Evolutionary conservation across 2,888 invertebrate species (phyloP).

Genomic region (Synergus gifuensis): DNA sequence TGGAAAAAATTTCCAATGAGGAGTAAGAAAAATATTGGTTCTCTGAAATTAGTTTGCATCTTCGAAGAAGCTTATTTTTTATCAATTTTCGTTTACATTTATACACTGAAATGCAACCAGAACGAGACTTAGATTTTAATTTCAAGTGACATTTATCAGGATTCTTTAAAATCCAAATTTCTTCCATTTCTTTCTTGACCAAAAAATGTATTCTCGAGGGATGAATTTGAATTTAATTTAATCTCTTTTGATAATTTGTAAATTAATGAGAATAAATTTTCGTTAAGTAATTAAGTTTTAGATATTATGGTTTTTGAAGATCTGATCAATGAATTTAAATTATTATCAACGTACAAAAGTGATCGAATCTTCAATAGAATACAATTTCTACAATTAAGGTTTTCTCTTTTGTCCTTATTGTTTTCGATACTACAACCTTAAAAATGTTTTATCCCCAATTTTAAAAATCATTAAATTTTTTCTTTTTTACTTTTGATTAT

Average conservation of each 20-base stretch:
- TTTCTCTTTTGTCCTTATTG: not conserved
- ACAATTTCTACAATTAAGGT: not conserved
- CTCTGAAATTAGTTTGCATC: not conserved
- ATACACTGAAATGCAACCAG: slow-evolving; percentile 13
- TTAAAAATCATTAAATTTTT: not conserved
- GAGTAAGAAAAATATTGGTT: not conserved
- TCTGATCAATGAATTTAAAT: not conserved
- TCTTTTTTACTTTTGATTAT: not conserved
- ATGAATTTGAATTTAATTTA: not conserved
- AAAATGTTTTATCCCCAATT: not conserved
- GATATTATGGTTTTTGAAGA: slow-evolving; percentile 32
- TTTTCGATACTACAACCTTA: not conserved
- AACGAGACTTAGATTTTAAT: not conserved
- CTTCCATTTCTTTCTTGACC: not conserved
- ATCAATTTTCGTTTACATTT: not conserved
- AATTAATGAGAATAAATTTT: not conserved
- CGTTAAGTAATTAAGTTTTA: not conserved
- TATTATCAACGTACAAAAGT: slow-evolving; percentile 27
- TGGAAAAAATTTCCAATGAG: not conserved
- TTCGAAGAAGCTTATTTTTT: not conserved
- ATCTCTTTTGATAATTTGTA: not conserved
- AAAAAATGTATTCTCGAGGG: not conserved
- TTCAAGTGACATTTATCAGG: not conserved
- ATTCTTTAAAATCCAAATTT: slow-evolving; percentile 15
- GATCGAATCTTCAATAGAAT: slow-evolving; percentile 9